Evolutionary conservation across 1,140 invertebrate genomes (phyloP), one percentile per base, ranked within the genome.

Genomic region (Halesus radiatus): DNA sequence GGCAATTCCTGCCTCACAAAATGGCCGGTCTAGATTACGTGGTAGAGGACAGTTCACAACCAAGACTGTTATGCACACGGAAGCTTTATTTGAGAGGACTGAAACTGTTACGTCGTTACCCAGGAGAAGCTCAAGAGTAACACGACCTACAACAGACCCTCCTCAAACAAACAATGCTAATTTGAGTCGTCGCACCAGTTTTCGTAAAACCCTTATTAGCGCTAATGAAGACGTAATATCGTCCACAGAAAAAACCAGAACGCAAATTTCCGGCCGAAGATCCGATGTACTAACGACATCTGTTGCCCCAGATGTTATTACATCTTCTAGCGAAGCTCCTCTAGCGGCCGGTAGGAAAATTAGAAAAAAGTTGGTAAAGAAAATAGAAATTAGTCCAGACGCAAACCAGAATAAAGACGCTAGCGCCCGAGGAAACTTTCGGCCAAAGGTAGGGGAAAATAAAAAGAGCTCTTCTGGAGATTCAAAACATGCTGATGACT

Each of bases 81-180:
- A 83, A 78, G 76, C 81, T 15, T 70, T 83, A 18, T 83, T 78
- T 62, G 79, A 83, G 23, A 78, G 81, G 78, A 20, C 29, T 3
- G 81, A 76, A 76, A 82, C 53, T 77, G n/a, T 60, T 53, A 80
- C 56, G 10, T 32, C 76, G 26, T 50, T 60, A 77, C 8, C 58
- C 4, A 64, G 56, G 23, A 74, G 16, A 70, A 53, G 45, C 29
- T 70, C 78, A 10, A 82, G 73, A 54, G 23, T 13, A 32, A 72
- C 78, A 29, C 50, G 18, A 20, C 54, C 75, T 72, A 64, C 64
- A 52, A 58, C 60, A 68, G 37, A 23, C 58, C 26, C 58, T n/a
- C 8, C 75, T 22, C 22, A 45, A 26, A 64, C 60, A 8, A 66
- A 16, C 23, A 23, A 18, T 13, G 50, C 18, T n/a, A 52, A 52